Evolutionary conservation across 2,888 invertebrate genomes (phyloP).

Genomic region (Cheilosia vernalis): DNA sequence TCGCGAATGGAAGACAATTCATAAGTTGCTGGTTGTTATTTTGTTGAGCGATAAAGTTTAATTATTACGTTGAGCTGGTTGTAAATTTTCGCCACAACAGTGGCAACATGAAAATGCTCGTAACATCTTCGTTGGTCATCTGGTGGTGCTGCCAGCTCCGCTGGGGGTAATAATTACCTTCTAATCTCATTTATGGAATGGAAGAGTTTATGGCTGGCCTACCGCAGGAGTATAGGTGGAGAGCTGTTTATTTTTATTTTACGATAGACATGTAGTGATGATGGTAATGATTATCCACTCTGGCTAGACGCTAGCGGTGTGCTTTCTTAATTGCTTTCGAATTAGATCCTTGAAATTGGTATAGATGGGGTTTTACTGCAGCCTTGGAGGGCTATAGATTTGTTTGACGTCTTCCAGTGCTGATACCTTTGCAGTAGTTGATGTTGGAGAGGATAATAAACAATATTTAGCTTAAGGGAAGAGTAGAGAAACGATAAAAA

Average conservation of each 20-base stretch:
- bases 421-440: no score
- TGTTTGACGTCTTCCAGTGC: background rate
- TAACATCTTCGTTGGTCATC: conserved; percentile 56
- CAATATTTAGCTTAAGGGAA: no score
- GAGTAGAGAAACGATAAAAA: no score
- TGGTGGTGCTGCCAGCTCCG: background rate
- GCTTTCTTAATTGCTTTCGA: conserved; percentile 62
- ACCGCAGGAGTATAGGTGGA: conserved; percentile 10
- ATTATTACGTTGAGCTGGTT: conserved; percentile 64
- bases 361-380: background rate
- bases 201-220: conserved; percentile 40
- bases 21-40: background rate
- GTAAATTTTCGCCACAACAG: conserved; percentile 48
- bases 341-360: conserved; percentile 42
- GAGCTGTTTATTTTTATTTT: conserved; percentile 3
- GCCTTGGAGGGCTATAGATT: background rate
- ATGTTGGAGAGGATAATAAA: no score
- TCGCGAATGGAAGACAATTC: conserved; percentile 11
- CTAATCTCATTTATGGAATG: conserved; percentile 63
- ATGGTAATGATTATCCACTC: conserved; percentile 11
- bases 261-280: conserved; percentile 13
- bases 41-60: conserved; percentile 56
- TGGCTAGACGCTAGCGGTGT: conserved; percentile 9
- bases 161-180: conserved; percentile 57
- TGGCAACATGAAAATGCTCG: conserved; percentile 63